Conservation (phyloP, 2,113 vertebrate species). For the Ivindomyrus marchei region DNA sequence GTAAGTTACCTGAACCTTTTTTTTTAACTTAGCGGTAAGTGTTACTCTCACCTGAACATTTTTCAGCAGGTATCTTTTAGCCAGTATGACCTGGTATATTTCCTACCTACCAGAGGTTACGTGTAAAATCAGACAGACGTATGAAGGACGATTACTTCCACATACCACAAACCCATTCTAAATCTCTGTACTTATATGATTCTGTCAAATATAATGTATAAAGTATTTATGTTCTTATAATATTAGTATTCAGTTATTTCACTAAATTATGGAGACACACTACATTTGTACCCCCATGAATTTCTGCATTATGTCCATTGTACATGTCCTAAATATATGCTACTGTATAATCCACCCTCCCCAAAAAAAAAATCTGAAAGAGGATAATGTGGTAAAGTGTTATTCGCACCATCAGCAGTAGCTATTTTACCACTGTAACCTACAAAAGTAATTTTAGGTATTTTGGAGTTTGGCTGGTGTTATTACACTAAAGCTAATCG, state of each 20-base stretch:
- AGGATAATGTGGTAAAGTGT: neutral
- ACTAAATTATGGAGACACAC: neutral
- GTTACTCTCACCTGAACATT: neutral
- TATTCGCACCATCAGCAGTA: neutral
- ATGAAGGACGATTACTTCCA: neutral
- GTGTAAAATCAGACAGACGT: neutral
- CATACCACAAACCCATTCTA: neutral
- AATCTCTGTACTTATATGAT: neutral
- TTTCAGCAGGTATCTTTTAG: neutral
- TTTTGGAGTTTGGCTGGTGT: neutral
- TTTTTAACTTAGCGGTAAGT: neutral
- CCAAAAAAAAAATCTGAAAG: neutral
- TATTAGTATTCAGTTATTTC: neutral
- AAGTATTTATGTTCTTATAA: neutral
- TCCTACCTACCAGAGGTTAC: neutral
- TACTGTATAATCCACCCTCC: neutral
- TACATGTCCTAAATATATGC: neutral
- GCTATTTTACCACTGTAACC: neutral
- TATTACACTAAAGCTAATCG: neutral
- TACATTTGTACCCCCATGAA: neutral
- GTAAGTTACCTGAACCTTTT: neutral
- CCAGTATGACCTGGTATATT: neutral
- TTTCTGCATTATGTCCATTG: neutral
- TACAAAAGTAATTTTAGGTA: neutral
- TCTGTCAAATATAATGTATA: neutral